Conservation (phyloP, 2,888 invertebrate species). For the Andricus quercusramuli region DNA sequence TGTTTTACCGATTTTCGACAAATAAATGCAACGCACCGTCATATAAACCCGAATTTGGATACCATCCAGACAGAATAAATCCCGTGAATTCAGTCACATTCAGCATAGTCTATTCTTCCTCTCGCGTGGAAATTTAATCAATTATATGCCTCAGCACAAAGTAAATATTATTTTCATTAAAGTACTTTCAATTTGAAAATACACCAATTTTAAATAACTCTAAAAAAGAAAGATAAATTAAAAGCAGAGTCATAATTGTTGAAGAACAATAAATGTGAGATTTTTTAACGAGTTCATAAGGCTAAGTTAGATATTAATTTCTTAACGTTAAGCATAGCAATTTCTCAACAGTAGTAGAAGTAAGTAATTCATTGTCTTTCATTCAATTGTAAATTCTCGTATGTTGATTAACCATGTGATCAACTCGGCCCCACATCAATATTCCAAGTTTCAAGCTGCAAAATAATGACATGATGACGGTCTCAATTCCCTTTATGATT, state of each 20-base stretch:
- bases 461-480: constrained; percentile 34
- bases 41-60: background rate
- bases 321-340: background rate
- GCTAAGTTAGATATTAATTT: background rate
- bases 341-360: background rate
- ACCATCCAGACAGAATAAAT: constrained; percentile 17
- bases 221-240: background rate
- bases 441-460: constrained; percentile 32
- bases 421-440: constrained; percentile 29
- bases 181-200: background rate
- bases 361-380: constrained; percentile 24
- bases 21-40: constrained; percentile 18
- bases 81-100: constrained; percentile 15
- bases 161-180: background rate
- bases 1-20: constrained; percentile 21
- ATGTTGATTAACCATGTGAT: constrained; percentile 1
- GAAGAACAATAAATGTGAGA: background rate
- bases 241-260: background rate
- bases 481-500: constrained; percentile 37
- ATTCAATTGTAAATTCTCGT: constrained; percentile 25
- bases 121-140: constrained; percentile 27
- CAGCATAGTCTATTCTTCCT: background rate
- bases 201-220: constrained; percentile 9
- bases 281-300: background rate
- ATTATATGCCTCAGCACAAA: background rate